Evolutionary conservation across 2,113 vertebrate species (phyloP), one percentile per base, ranked within the genome.

Genomic region (Pogonocichla stellata): DNA sequence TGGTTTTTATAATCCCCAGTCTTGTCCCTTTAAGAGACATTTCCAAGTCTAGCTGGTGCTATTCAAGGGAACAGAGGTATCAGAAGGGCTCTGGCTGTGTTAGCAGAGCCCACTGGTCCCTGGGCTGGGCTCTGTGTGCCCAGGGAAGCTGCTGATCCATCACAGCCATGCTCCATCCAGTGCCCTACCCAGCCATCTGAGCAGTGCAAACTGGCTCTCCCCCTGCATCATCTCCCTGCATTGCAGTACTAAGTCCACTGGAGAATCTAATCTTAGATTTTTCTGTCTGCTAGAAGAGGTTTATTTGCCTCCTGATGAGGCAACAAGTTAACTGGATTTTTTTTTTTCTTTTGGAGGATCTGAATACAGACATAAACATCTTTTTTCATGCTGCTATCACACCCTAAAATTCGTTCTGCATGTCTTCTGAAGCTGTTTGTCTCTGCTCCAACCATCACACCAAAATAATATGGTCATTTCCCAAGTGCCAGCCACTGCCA

Each of bases 401-500:
- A 5, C 42, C 33, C 31, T 66, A 50, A 77, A 91, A 82, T 66
- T 66, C 0, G 0, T 42, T 84, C 34, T 40, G 51, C 6, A 0
- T 43, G 20, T 72, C 74, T 88, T 60, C 72, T 6, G 2, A 73
- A 91, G 73, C 43, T 62, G 33, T 69, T 92, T 77, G 45, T 85
- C 71, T 75, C 74, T 53, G 74, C n/a, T 94, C 85, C 78, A 71
- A 31, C 38, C 58, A 72, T 23, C 69, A 86, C 31, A 77, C 50
- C 87, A 82, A 73, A 94, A 69, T 82, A 78, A 90, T 40, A 17
- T 25, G 31, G 88, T 90, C 60, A 8, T 69, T 90, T 92, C 91
- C 62, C 47, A 69, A 96, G 79, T 74, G 91, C 91, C 96, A 95
- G 93, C 92, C 6, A 0, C 62, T 92, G 24, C 36, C 78, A 43